Base-by-base conservation (phyloP, 2,113 vertebrate genomes). In the Myotis yumanensis region DNA sequence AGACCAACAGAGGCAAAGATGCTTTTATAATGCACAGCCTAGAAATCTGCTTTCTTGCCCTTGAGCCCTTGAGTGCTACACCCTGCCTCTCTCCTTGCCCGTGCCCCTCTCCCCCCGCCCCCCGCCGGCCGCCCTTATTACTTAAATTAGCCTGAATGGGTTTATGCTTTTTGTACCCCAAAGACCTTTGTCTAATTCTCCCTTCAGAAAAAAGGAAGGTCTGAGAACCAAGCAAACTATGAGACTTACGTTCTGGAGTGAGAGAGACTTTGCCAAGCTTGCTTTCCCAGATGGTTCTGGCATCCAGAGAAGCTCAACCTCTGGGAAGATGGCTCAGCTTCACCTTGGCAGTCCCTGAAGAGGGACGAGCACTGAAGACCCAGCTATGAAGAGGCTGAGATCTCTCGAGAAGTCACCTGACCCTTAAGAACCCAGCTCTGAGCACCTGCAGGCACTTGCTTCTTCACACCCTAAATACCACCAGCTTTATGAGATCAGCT, bases 351-450 rank as follows among this genome's bases (percentile, higher is more conserved):
- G 46, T 22, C 15, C 22, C 40, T 85, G 66, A 52, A 57, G 15
- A 75, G 20, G 2, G 10, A 37, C 2, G 25, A 20, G 20, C 32
- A 35, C 0, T 0, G 2, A 25, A 85, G 66, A 5, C 3, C 30
- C 32, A 4, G 17, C 23, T 43, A 30, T 18, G 25, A 52, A 3
- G 18, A 86, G 18, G 4, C 18, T 15, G 10, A 66, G 43, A 83
- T n/a, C 35, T 40, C 23, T 17, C 1, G 15, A 76, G 51, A 48
- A n/a, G 28, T 57, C n/a, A 18, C 8, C 51, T 46, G 51, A 43
- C 23, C 28, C 18, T 46, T 54, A 8, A 77, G 71, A 57, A 20
- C 32, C 59, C 46, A 12, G 7, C n/a, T 76, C 30, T 11, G 23
- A 90, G 52, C 30, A 48, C 62, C 12, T 18, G 7, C 14, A 54